phyloP scores from a whole-genome alignment of 2,888 invertebrate species.

The Petrolisthes cinctipes region DNA sequence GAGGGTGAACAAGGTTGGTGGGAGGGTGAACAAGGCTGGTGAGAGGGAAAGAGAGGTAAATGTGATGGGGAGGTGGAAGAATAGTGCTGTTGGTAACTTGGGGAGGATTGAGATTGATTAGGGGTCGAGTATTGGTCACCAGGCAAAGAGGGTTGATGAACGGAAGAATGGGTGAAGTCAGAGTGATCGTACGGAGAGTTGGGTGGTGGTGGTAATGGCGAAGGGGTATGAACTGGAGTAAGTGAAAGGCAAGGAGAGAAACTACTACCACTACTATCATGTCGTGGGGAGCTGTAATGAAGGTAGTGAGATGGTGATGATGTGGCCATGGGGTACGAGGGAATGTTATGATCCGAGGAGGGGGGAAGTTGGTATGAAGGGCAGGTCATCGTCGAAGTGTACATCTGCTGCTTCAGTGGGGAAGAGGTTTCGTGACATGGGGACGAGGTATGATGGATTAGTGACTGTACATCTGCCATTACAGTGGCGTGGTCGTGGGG shows the following conservation, averaged over 20 bases:
- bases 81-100: neutral
- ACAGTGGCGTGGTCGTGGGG: no score
- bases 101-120: neutral
- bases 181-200: neutral
- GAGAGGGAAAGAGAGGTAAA: neutral
- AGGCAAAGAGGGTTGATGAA: neutral
- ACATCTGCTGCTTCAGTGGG: neutral
- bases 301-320: neutral
- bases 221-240: neutral
- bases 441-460: no score
- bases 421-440: no score
- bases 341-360: neutral
- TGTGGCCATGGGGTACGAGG: neutral
- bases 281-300: neutral
- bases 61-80: neutral
- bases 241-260: neutral
- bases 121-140: neutral
- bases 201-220: slow-evolving; percentile 10
- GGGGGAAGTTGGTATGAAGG: neutral
- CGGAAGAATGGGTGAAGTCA: neutral
- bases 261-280: no score
- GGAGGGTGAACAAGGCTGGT: neutral
- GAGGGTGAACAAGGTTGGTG: neutral
- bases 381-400: neutral
- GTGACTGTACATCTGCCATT: no score